Conservation (phyloP, 53 echinoderm and acorn worm species). For the Holothuria leucospilota region DNA sequence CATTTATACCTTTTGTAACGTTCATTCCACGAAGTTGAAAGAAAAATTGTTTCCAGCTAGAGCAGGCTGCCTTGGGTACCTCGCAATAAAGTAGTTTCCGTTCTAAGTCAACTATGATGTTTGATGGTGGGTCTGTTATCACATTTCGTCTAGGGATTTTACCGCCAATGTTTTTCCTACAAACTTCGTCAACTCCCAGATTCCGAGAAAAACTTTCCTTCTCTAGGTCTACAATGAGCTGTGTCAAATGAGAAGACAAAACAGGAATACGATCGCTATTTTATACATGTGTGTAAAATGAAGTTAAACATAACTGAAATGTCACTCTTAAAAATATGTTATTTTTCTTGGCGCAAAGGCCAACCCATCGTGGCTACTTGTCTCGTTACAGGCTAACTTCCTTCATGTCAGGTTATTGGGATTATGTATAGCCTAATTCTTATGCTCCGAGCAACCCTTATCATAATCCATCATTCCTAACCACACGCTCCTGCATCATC, state of each 20-base stretch:
- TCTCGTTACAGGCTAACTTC: too few relatives aligned
- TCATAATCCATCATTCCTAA: too few relatives aligned
- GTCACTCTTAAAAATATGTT: too few relatives aligned
- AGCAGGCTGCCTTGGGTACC: slow-evolving; percentile 28
- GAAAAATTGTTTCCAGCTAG: slow-evolving; percentile 39
- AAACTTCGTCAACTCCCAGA: neutral
- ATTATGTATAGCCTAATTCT: too few relatives aligned
- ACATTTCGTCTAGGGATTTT: slow-evolving; percentile 4
- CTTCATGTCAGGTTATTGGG: too few relatives aligned
- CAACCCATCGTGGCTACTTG: too few relatives aligned
- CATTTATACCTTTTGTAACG: neutral
- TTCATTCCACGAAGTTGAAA: slow-evolving; percentile 26
- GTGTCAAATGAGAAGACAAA: neutral
- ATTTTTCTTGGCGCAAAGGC: too few relatives aligned
- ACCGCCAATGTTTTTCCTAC: slow-evolving; percentile 3
- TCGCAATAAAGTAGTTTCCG: slow-evolving; percentile 24
- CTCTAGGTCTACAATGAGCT: neutral
- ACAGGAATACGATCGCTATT: too few relatives aligned
- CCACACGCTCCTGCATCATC: too few relatives aligned
- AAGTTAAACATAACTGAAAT: too few relatives aligned
- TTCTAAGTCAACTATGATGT: slow-evolving; percentile 15
- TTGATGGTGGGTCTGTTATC: slow-evolving; percentile 11
- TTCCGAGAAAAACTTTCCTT: neutral
- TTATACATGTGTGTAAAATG: too few relatives aligned
- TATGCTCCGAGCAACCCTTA: too few relatives aligned